Evolutionary conservation across 1,140 invertebrate species (phyloP).

Genomic region (Macrostomum lignano): DNA sequence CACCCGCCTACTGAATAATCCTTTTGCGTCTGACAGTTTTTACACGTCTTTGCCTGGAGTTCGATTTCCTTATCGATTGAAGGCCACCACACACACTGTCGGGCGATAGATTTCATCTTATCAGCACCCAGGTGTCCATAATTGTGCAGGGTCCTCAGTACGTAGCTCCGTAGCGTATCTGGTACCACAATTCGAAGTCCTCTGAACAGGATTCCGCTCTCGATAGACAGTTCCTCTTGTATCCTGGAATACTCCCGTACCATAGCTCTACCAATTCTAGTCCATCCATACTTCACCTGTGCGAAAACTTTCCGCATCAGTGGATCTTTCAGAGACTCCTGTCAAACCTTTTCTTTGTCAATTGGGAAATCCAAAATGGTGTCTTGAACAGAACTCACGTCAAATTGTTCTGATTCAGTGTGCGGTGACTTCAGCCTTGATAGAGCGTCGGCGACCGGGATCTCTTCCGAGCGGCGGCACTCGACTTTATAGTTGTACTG

Average conservation of each 20-base stretch:
- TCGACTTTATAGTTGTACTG: conserved; percentile 11
- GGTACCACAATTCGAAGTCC: conserved; percentile 23
- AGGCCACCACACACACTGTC: conserved; percentile 30
- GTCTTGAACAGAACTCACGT: too few species aligned
- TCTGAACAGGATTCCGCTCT: conserved; percentile 10
- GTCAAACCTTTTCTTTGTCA: too few species aligned
- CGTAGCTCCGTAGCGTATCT: conserved; percentile 13
- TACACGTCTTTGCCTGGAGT: conserved; percentile 19
- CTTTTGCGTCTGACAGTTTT: conserved; percentile 13
- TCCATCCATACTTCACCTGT: too few species aligned
- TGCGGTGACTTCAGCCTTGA: too few species aligned
- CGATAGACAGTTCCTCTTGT: too few species aligned
- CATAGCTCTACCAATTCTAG: too few species aligned
- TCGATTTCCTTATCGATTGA: conserved; percentile 25
- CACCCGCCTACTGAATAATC: conserved; percentile 6
- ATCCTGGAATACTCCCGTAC: too few species aligned
- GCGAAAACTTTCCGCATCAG: too few species aligned
- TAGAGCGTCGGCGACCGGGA: conserved; percentile 9
- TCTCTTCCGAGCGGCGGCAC: conserved; percentile 7
- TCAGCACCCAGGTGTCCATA: conserved; percentile 29
- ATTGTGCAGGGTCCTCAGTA: conserved; percentile 25
- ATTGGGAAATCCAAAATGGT: too few species aligned
- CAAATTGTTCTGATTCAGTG: too few species aligned
- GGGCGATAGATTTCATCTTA: conserved; percentile 29
- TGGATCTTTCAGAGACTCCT: too few species aligned